Conservation (phyloP, 2,797 vertebrate species). For the Neopelma chrysocephalum region DNA sequence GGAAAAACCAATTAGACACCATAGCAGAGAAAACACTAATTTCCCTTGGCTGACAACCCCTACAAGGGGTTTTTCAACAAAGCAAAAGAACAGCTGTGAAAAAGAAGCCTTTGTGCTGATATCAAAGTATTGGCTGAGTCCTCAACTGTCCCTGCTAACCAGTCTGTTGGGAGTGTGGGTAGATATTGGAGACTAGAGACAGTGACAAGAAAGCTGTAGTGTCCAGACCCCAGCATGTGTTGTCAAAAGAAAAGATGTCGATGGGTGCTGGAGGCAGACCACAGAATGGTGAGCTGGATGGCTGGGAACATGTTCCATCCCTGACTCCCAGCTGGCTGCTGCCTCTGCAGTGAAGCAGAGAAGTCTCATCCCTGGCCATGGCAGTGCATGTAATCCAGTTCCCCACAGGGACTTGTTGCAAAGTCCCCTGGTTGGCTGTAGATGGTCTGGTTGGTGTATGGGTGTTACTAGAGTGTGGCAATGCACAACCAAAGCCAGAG, state of each 20-base stretch:
- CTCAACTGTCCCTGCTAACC: background rate
- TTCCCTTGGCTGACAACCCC: slow-evolving; percentile 41
- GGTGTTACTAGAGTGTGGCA: background rate
- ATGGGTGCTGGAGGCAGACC: rapidly evolving
- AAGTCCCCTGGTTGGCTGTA: background rate
- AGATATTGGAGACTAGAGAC: background rate
- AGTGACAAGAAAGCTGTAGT: background rate
- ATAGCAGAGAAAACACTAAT: slow-evolving; percentile 50
- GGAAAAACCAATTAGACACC: slow-evolving; percentile 35
- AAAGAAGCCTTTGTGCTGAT: background rate
- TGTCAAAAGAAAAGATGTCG: background rate
- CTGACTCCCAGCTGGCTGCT: background rate
- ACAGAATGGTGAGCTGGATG: background rate
- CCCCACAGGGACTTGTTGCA: background rate
- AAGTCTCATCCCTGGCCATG: background rate
- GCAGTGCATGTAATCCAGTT: rapidly evolving
- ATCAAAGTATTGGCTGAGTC: background rate
- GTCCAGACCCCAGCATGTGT: too few species aligned
- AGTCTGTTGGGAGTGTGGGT: rapidly evolving
- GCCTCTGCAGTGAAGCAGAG: background rate
- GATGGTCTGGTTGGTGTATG: background rate
- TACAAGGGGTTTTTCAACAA: background rate
- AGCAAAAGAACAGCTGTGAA: background rate
- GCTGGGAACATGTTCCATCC: background rate
- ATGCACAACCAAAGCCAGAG: background rate